Base-by-base conservation (phyloP, 2,113 vertebrate species). In the Ia io region DNA sequence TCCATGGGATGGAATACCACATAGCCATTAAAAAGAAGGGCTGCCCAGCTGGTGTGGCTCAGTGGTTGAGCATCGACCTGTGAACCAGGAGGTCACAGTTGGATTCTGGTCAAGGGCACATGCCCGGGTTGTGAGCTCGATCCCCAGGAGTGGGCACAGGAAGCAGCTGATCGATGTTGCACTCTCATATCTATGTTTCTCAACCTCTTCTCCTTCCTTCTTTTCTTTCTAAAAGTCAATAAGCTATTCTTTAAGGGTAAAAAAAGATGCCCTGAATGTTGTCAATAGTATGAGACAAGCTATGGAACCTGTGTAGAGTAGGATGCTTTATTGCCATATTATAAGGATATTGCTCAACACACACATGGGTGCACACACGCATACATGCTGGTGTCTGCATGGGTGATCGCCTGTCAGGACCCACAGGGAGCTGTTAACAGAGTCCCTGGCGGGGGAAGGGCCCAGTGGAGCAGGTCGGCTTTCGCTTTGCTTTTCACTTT, bases 301-400 rank as follows among this genome's bases (percentile, higher is more conserved):
- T 47, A 6, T 4, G 28, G 71, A 17, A 59, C 22, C 78, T n/a
- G 3, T 20, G 30, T 32, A 17, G 79, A 37, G 35, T 0, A 84
- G 88, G 70, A 3, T 51, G 7, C 37, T 71, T 28, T 73, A 3
- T 25, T 16, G 23, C 17, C 5, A 1, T 56, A 28, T 47, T 49
- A 9, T 9, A 28, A 83, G 28, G n/a, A 35, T 35, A 18, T 9
- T 82, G 23, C n/a, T 44, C 78, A 70, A 1, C 28, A 18, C 11
- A 22, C 23, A n/a, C 18, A 10, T 3, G 2, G 2, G 16, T 16
- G 32, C 2, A 1, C 22, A 13, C 7, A 1, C 22, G 14, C 11
- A 28, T 14, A n/a, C 0, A 2, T 20, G 83, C n/a, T 3, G 16
- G 13, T 40, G 16, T 3, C 2, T 6, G 28, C 4, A 0, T 0